Conservation (phyloP, 2,797 vertebrate genomes). For the Margarornis squamiger region DNA sequence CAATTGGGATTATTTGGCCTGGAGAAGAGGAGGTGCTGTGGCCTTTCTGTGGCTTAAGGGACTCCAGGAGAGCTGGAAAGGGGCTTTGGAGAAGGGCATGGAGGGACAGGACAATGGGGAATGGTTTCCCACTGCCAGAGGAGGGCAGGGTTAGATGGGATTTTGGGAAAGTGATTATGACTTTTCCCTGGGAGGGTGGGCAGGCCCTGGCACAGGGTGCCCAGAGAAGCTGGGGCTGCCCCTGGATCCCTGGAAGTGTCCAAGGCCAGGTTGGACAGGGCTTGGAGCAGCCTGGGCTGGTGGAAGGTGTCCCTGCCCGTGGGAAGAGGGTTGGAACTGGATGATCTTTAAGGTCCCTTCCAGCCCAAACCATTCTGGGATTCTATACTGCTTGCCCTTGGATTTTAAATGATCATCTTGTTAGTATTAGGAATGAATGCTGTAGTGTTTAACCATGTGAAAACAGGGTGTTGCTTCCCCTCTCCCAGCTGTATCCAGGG, state of each 20-base stretch:
- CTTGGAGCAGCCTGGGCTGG: background rate
- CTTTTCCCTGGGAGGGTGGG: fast-evolving
- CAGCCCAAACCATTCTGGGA: background rate
- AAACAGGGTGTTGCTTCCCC: background rate
- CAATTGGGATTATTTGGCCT: background rate
- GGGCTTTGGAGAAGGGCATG: background rate
- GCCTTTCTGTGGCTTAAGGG: background rate
- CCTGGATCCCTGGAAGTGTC: background rate
- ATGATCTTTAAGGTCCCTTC: background rate
- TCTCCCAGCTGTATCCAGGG: background rate
- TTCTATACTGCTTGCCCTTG: background rate
- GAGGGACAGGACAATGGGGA: background rate
- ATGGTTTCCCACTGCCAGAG: background rate
- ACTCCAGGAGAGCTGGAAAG: background rate
- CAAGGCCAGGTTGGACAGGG: background rate
- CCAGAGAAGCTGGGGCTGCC: background rate
- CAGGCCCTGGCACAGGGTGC: background rate
- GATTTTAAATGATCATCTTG: background rate
- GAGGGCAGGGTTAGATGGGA: background rate
- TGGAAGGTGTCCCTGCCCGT: background rate
- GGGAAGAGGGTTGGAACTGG: fast-evolving
- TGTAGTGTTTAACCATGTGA: background rate
- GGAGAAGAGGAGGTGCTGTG: background rate
- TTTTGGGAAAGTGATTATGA: background rate
- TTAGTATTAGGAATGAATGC: background rate